Percentiles rank a stretch among this genome's conserved stretches.
Conservation (phyloP, 2,113 vertebrate species). For the Pterocles gutturalis region DNA sequence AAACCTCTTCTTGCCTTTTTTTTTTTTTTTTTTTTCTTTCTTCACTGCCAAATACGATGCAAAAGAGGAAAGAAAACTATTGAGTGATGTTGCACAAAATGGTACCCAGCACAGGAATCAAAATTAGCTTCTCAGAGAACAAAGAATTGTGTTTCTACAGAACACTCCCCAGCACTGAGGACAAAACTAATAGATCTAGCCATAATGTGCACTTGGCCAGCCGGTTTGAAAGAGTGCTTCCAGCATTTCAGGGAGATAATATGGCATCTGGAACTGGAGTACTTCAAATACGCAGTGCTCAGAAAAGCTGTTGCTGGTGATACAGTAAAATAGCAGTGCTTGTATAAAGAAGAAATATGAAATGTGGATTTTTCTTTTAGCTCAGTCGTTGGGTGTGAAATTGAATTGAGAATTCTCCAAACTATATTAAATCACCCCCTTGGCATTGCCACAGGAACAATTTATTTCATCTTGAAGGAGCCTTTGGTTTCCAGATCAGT, state of each 20-base stretch:
- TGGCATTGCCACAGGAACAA: constrained; percentile 57
- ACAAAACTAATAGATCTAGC: not conserved
- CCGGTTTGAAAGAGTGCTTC: not conserved
- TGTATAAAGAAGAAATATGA: not conserved
- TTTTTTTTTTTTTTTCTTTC: not conserved
- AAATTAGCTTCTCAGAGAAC: not conserved
- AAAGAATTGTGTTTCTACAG: not conserved
- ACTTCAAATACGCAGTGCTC: not conserved
- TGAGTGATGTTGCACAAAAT: not conserved
- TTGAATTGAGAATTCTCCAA: constrained; percentile 65
- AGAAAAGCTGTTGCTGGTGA: not conserved
- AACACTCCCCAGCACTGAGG: not conserved
- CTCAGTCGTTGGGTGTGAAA: constrained; percentile 55
- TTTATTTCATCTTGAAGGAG: constrained; percentile 72
- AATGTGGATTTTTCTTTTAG: constrained; percentile 44
- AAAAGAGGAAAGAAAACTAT: not conserved
- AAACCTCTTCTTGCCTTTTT: not conserved
- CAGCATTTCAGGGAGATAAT: not conserved
- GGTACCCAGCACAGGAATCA: not conserved
- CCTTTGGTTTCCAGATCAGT: constrained; percentile 64
- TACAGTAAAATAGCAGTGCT: not conserved
- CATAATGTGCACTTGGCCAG: not conserved
- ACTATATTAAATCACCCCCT: constrained; percentile 56
- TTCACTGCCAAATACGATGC: not conserved
- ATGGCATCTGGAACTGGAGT: not conserved